Evolutionary conservation across 2,888 invertebrate species (phyloP).

Genomic region (Ligdia adustata): DNA sequence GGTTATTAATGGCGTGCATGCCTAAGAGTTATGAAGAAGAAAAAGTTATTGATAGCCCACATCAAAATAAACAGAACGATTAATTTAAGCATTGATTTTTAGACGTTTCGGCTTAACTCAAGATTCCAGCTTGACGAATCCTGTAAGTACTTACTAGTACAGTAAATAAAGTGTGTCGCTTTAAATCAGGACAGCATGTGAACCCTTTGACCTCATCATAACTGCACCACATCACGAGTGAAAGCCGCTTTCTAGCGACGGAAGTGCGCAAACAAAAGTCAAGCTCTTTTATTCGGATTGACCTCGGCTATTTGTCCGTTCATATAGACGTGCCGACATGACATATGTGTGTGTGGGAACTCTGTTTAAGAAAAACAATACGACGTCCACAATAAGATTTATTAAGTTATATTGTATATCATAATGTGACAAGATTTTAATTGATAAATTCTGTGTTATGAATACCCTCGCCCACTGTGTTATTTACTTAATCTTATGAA

Average conservation of each 20-base stretch:
- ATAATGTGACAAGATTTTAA: background rate
- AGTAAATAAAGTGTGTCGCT: constrained; percentile 1
- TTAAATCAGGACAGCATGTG: constrained; percentile 25
- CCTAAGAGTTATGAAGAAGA: no score
- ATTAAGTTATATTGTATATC: background rate
- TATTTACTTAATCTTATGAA: no score
- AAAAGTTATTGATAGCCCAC: no score
- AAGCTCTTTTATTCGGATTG: constrained; percentile 56
- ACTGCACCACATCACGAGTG: constrained; percentile 57
- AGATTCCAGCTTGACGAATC: no score
- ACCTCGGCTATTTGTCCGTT: constrained; percentile 40
- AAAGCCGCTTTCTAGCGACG: constrained; percentile 70
- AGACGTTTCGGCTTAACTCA: no score
- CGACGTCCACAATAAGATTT: background rate
- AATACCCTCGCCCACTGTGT: no score
- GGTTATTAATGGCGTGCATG: no score
- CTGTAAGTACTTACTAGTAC: no score
- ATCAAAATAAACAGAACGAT: no score
- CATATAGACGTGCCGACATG: constrained; percentile 1
- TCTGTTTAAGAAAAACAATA: constrained; percentile 1
- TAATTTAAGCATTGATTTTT: no score
- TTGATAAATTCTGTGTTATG: background rate
- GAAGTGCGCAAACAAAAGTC: constrained; percentile 58
- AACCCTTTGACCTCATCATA: constrained; percentile 60
- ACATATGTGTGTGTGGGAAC: background rate